Evolutionary conservation across 2,888 invertebrate genomes (phyloP).

Genomic region (Drosophila quasianomalipes): DNA sequence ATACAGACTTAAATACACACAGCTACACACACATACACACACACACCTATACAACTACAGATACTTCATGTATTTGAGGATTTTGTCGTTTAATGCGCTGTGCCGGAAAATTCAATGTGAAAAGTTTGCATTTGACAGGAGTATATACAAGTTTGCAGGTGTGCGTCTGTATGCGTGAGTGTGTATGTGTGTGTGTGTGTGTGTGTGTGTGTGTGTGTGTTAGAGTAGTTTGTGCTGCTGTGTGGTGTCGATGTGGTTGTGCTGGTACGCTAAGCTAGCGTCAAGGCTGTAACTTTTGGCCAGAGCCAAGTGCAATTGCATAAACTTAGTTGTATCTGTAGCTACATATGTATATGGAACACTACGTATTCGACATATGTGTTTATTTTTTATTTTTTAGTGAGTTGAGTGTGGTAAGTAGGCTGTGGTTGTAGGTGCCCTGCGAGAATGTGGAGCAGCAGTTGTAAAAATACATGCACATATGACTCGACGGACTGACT

Average conservation of each 20-base stretch:
- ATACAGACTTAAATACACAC: not conserved
- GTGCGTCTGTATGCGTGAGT: constrained; percentile 9
- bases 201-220: constrained; percentile 1
- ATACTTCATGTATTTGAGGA: constrained; percentile 44
- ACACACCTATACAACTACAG: constrained; percentile 7
- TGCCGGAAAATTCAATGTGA: constrained; percentile 79
- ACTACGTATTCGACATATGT: constrained; percentile 67
- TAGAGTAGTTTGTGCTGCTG: not conserved
- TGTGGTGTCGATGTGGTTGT: constrained; percentile 11
- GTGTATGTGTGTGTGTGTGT: constrained; percentile 15
- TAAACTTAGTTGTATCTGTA: constrained; percentile 57
- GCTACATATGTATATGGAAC: constrained; percentile 37
- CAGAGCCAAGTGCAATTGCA: constrained; percentile 61
- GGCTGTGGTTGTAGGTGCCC: constrained; percentile 38
- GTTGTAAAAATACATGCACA: constrained; percentile 31
- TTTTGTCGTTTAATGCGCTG: constrained; percentile 66
- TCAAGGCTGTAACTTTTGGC: constrained; percentile 68
- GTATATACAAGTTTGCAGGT: constrained; percentile 13
- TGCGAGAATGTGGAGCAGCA: constrained; percentile 67
- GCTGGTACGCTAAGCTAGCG: constrained; percentile 56
- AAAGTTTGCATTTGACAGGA: constrained; percentile 69
- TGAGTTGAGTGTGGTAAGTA: not conserved
- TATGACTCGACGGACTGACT: constrained; percentile 18
- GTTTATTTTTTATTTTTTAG: constrained; percentile 12
- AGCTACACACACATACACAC: constrained; percentile 18